Evolutionary conservation across 2,888 invertebrate species (phyloP).

Genomic region (Trissoscelio sp.): DNA sequence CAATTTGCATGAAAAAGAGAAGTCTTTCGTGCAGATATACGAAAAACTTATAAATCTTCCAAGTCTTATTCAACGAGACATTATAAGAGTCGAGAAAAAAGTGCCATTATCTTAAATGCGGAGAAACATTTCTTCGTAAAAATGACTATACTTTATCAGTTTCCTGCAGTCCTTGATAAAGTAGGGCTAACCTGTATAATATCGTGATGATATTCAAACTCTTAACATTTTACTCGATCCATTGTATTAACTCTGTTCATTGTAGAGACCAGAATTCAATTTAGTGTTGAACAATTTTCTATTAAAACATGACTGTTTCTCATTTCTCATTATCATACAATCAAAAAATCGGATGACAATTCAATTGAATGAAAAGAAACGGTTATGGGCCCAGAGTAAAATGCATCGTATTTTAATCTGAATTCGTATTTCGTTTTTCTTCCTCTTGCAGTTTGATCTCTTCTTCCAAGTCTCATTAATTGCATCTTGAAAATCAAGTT

Average conservation of each 20-base stretch:
- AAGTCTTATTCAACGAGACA: conserved; percentile 59
- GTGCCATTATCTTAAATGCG: conserved; percentile 58
- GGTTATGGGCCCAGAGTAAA: no score
- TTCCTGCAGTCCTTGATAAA: conserved; percentile 43
- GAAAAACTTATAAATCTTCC: conserved; percentile 57
- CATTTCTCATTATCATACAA: no score
- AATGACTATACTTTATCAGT: conserved; percentile 56
- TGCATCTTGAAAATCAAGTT: no score
- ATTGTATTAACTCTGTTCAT: conserved; percentile 5
- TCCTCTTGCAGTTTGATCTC: no score
- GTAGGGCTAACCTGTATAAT: conserved; percentile 46
- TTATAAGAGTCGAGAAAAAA: conserved; percentile 58
- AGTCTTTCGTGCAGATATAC: conserved; percentile 40
- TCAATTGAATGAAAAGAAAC: no score
- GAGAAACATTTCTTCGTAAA: conserved; percentile 54
- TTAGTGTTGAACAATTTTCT: not conserved
- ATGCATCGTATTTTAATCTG: no score
- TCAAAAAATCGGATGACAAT: no score
- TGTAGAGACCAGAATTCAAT: not conserved
- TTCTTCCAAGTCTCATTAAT: no score
- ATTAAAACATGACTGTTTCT: no score
- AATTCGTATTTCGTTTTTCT: no score
- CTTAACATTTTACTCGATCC: conserved; percentile 9
- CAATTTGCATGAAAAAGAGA: conserved; percentile 59
- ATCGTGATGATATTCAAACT: conserved; percentile 47